phyloP scores from a whole-genome alignment of 2,888 invertebrate species.

The Petrophora chlorosata region DNA sequence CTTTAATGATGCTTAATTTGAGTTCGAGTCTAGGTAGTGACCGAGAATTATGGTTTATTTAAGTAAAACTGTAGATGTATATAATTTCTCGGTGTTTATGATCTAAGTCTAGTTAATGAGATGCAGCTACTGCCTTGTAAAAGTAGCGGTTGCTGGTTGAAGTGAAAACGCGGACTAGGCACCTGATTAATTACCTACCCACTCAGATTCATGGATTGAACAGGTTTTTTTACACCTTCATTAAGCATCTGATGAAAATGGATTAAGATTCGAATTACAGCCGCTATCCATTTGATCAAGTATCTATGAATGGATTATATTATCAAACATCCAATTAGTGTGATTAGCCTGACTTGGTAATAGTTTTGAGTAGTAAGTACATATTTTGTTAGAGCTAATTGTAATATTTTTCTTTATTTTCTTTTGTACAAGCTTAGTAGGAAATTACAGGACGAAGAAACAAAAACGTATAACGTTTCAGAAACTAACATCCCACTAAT shows the following conservation, averaged over 20 bases:
- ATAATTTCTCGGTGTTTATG: conserved; percentile 23
- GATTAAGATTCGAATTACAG: conserved; percentile 23
- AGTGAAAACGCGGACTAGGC: conserved; percentile 25
- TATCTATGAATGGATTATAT: conserved; percentile 22
- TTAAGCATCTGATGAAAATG: conserved; percentile 27
- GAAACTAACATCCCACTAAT: too few relatives aligned
- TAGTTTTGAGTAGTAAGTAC: background rate
- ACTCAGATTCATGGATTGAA: conserved; percentile 31
- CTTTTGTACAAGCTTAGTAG: too few relatives aligned
- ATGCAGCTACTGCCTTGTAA: conserved; percentile 21
- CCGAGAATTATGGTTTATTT: conserved; percentile 26
- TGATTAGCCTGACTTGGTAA: conserved; percentile 3
- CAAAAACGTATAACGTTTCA: too few relatives aligned
- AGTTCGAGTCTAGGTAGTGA: conserved; percentile 35
- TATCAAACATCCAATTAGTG: conserved; percentile 25
- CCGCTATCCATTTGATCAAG: conserved; percentile 23
- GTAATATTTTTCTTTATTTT: too few relatives aligned
- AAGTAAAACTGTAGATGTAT: conserved; percentile 14
- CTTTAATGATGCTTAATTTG: conserved; percentile 69
- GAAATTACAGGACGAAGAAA: too few relatives aligned
- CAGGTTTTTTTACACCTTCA: conserved; percentile 35
- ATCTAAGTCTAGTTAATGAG: conserved; percentile 15
- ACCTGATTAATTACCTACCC: conserved; percentile 36
- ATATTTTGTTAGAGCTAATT: too few relatives aligned
- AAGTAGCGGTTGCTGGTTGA: conserved; percentile 12